Evolutionary conservation across 2,797 vertebrate species (phyloP).

Genomic region (Lacerta bilineata): DNA sequence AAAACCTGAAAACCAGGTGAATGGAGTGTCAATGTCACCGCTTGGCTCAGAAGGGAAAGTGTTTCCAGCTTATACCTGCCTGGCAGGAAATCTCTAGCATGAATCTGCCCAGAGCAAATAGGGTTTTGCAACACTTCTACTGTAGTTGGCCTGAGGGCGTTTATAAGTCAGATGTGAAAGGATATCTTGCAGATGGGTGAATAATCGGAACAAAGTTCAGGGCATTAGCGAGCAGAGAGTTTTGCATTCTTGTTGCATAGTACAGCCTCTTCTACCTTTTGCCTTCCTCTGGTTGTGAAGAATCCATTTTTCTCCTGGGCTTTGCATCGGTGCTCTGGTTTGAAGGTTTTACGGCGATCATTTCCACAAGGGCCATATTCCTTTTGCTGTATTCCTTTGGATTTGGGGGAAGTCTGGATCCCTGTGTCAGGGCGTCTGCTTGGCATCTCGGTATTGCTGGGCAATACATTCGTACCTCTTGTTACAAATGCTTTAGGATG

Average conservation of each 20-base stretch:
- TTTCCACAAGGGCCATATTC: background rate
- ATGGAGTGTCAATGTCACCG: background rate
- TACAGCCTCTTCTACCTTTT: slow-evolving; percentile 16
- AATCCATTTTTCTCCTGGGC: slow-evolving; percentile 45
- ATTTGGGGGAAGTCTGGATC: too few species aligned
- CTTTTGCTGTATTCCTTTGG: background rate
- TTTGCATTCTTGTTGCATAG: slow-evolving; percentile 46
- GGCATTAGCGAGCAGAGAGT: slow-evolving; percentile 42
- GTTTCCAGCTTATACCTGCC: slow-evolving; percentile 35
- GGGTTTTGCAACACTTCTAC: slow-evolving; percentile 61
- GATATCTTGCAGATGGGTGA: slow-evolving; percentile 55
- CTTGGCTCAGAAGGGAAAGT: background rate
- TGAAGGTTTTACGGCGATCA: background rate
- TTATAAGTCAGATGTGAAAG: slow-evolving; percentile 51
- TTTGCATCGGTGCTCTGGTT: background rate
- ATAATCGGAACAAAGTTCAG: slow-evolving; percentile 42
- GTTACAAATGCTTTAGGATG: too few species aligned
- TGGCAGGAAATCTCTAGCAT: slow-evolving; percentile 41
- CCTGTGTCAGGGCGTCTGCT: too few species aligned
- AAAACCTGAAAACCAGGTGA: background rate
- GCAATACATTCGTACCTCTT: too few species aligned
- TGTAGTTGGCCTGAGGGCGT: slow-evolving; percentile 45
- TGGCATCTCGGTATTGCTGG: too few species aligned
- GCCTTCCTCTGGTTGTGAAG: background rate
- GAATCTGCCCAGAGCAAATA: slow-evolving; percentile 38